These are phyloP conservation scores for Hylomyscus alleni DNA, from an alignment of 2,797 vertebrate species.

Conservation along the genomic window DNA sequence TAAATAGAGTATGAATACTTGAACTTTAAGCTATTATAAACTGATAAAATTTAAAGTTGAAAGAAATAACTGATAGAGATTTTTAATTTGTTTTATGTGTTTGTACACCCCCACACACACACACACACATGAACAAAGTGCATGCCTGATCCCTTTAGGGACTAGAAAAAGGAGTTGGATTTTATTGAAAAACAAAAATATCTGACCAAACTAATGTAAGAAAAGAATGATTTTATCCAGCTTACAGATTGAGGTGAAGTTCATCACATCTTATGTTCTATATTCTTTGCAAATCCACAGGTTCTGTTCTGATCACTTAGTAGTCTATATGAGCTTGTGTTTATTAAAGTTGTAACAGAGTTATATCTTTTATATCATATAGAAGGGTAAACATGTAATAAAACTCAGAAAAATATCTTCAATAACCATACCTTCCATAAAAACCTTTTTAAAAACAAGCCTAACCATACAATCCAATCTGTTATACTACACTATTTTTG, in stretches of 20 bases:
- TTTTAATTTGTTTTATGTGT: not conserved
- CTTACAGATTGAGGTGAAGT: not conserved
- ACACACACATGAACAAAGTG: too few species aligned
- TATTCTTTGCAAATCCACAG: not conserved
- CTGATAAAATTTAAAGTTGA: not conserved
- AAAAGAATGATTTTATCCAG: not conserved
- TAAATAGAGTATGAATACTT: not conserved
- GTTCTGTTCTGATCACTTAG: not conserved
- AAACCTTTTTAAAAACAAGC: not conserved
- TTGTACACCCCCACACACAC: too few species aligned
- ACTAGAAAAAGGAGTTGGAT: not conserved
- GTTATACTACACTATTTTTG: not conserved
- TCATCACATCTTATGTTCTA: not conserved
- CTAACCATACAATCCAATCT: accelerated
- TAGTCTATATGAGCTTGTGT: not conserved
- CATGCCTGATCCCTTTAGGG: not conserved
- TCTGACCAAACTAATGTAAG: too few species aligned
- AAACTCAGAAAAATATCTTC: not conserved
- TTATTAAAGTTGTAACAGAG: not conserved
- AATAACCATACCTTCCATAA: not conserved
- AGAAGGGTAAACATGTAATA: not conserved
- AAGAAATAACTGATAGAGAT: not conserved
- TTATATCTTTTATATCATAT: not conserved
- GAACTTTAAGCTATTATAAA: not conserved
- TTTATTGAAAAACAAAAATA: not conserved